These are phyloP conservation scores for Lepidurus arcticus DNA, from an alignment of 1,140 invertebrate genomes.

Conservation along the genomic window DNA sequence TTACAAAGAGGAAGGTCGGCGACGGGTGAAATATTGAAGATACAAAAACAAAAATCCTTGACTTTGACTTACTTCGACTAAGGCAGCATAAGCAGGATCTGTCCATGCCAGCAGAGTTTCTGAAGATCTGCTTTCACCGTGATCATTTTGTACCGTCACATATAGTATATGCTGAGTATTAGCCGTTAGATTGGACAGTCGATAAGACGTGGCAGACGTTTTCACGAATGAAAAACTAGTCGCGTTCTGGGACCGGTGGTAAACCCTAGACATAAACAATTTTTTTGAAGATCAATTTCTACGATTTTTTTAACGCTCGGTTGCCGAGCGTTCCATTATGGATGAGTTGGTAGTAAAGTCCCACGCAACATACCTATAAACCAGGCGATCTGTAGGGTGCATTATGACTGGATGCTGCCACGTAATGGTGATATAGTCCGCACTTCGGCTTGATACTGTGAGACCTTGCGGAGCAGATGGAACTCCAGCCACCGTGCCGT, in stretches of 20 bases:
- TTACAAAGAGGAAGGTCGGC: neutral
- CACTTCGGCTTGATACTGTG: slow-evolving; percentile 65
- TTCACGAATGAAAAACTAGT: slow-evolving; percentile 54
- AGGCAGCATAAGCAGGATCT: slow-evolving; percentile 74
- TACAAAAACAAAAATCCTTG: neutral
- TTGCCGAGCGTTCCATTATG: neutral
- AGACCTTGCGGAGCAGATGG: slow-evolving; percentile 70
- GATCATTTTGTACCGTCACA: slow-evolving; percentile 58
- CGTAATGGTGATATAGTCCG: slow-evolving; percentile 65
- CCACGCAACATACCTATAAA: slow-evolving; percentile 56
- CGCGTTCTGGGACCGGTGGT: slow-evolving; percentile 57
- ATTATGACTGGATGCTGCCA: slow-evolving; percentile 76
- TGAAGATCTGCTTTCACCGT: slow-evolving; percentile 62
- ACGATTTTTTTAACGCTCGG: neutral
- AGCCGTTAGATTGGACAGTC: slow-evolving; percentile 60
- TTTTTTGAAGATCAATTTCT: neutral
- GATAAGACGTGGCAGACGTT: slow-evolving; percentile 61
- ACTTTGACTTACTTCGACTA: slow-evolving; percentile 62
- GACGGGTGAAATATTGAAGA: neutral
- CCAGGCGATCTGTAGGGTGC: slow-evolving; percentile 64
- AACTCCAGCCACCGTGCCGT: slow-evolving; percentile 52
- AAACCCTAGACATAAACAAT: slow-evolving; percentile 50
- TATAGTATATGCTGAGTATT: slow-evolving; percentile 73
- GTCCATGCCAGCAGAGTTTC: slow-evolving; percentile 78
- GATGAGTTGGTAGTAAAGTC: slow-evolving; percentile 17